Evolutionary conservation across 2,797 vertebrate genomes (phyloP), one percentile per base, ranked within the genome.

Genomic region (Sus cebifrons): DNA sequence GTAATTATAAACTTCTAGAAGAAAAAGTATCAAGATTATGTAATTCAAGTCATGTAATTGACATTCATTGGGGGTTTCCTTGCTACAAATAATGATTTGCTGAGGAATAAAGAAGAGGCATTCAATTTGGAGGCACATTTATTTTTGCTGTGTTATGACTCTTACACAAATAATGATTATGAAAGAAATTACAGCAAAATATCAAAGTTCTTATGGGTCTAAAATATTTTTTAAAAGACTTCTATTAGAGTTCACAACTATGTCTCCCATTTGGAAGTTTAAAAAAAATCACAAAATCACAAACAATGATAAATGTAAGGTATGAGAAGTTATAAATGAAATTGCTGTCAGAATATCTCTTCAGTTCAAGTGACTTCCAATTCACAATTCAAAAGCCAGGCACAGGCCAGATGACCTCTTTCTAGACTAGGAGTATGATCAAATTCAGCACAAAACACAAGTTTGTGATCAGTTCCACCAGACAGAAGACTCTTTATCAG

Each of bases 31-130:
- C 71, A 88, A 36, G n/a, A 77, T 85, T 86, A 12, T 70, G 27
- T 94, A 86, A 93, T 92, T 84, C 64, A 64, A 92, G 52, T 86
- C 84, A 70, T 82, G 52, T 52, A 84, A 11, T 23, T 96, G 94
- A 68, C 93, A 85, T 92, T 91, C 75, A 81, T 91, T 79, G 86
- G 91, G 68, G 27, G 40, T 67, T 91, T 88, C 93, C 89, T 94
- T 91, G 62, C 67, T 84, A 64, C n/a, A 86, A 60, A 86, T 77
- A 88, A 93, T 93, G 86, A 87, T 79, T 95, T 95, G 58, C 27
- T 3, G 60, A 93, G 71, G 54, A 85, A 89, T 86, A 73, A 81
- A 83, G 67, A 87, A 83, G 32, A 62, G 83, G 89, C 40, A 91
- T 65, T 81, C 67, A 94, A 87, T 81, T 67, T 71, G 70, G 52